Percentiles rank a stretch among this genome's conserved stretches.
phyloP scores from a whole-genome alignment of 2,888 invertebrate genomes.

The Pachydiplax longipennis region DNA sequence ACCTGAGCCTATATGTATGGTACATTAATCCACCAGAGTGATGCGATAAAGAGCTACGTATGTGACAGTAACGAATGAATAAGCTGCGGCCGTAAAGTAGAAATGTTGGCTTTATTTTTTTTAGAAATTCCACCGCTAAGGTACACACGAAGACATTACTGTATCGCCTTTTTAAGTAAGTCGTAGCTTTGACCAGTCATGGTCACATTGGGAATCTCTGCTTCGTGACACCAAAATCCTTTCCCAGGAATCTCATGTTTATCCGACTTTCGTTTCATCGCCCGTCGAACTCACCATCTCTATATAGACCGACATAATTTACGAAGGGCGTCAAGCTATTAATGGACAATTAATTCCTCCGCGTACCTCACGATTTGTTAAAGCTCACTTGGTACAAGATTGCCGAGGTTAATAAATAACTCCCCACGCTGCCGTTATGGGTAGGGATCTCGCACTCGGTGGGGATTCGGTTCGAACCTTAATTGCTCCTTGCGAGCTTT shows the following conservation, averaged over 20 bases:
- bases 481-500: not conserved
- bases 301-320: not conserved
- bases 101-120: not conserved
- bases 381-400: not conserved
- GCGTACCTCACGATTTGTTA: not conserved
- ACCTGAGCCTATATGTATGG: too few species aligned
- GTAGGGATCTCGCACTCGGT: not conserved
- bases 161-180: not conserved
- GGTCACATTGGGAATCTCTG: not conserved
- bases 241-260: not conserved
- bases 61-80: too few species aligned
- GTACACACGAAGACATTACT: not conserved
- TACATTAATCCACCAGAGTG: too few species aligned
- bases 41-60: too few species aligned
- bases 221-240: not conserved
- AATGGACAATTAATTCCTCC: not conserved
- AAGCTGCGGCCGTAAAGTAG: not conserved
- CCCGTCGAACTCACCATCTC: not conserved
- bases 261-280: not conserved
- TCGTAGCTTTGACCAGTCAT: not conserved
- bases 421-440: not conserved
- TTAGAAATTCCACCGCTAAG: not conserved
- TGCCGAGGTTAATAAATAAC: not conserved
- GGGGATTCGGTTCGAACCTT: not conserved
- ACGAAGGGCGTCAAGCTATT: constrained; percentile 1